Conservation (phyloP, 2,113 vertebrate genomes). For the Machaerirhynchus nigripectus region DNA sequence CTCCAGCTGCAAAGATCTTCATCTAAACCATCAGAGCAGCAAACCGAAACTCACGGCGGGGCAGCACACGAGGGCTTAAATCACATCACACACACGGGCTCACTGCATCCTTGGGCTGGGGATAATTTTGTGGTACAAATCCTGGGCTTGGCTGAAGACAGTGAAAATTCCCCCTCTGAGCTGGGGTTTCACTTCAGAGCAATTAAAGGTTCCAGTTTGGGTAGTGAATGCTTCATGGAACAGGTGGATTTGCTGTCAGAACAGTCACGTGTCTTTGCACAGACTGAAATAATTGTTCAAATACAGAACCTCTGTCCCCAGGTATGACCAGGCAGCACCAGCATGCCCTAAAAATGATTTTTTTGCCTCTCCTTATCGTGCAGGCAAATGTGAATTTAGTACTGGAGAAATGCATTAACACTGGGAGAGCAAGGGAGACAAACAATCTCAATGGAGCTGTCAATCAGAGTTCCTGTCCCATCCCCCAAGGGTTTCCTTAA, state of each 20-base stretch:
- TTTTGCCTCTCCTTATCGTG: not conserved
- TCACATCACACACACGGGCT: rapidly evolving
- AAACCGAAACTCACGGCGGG: not conserved
- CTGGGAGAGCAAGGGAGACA: not conserved
- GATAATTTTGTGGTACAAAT: not conserved
- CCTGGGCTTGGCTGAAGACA: not conserved
- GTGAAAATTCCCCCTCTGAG: not conserved
- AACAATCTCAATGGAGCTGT: not conserved
- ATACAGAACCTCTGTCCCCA: not conserved
- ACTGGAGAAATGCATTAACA: not conserved
- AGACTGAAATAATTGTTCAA: not conserved
- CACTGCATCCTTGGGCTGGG: not conserved
- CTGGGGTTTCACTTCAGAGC: not conserved
- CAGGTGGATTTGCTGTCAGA: conserved; percentile 40
- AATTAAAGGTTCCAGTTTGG: not conserved
- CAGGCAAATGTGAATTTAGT: not conserved
- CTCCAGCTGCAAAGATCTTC: not conserved
- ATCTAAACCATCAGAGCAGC: not conserved
- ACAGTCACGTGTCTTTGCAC: not conserved
- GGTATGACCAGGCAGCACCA: not conserved
- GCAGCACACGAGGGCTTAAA: not conserved
- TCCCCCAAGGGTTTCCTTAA: not conserved
- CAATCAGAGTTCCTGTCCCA: not conserved
- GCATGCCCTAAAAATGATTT: not conserved
- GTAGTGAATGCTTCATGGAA: not conserved